phyloP scores from a whole-genome alignment of 2,113 vertebrate species.

The Neodontobutis hainanensis region DNA sequence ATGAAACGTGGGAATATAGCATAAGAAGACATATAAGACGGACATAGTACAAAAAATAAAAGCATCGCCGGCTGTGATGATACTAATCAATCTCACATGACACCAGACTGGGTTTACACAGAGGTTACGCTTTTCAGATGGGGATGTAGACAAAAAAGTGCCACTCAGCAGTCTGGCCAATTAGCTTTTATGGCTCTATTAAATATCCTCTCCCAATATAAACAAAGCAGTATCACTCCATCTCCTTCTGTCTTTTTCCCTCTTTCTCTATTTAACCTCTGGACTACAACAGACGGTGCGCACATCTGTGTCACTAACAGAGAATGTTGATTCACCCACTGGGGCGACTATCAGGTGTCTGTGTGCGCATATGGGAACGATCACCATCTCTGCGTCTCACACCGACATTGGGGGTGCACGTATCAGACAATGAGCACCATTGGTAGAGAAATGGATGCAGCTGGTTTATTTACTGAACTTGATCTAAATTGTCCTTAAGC shows the following conservation, averaged over 20 bases:
- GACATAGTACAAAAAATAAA: conserved; percentile 19
- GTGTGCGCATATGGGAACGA: conserved; percentile 74
- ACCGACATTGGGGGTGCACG: conserved; percentile 7
- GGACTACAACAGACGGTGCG: conserved; percentile 54
- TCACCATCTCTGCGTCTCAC: conserved; percentile 46
- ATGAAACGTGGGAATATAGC: conserved; percentile 18
- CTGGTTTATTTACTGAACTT: conserved; percentile 32
- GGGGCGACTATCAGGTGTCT: conserved; percentile 77
- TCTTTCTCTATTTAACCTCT: conserved; percentile 39
- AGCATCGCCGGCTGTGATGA: conserved; percentile 3
- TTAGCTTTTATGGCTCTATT: conserved; percentile 56
- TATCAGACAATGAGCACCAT: conserved; percentile 24
- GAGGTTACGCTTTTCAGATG: conserved; percentile 31
- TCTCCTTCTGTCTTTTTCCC: conserved; percentile 48
- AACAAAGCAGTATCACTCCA: conserved; percentile 55
- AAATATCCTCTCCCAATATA: conserved; percentile 63
- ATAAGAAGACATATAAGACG: background rate
- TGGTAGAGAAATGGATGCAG: conserved; percentile 20
- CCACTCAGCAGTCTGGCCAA: conserved; percentile 62
- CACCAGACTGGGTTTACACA: conserved; percentile 12
- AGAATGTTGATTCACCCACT: conserved; percentile 76
- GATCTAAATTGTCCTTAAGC: conserved; percentile 10
- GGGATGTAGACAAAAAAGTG: conserved; percentile 25
- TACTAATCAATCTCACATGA: conserved; percentile 22
- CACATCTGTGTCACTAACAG: conserved; percentile 68